Base-by-base conservation (phyloP, 2,797 vertebrate species). In the Pseudocheirus occidentalis region DNA sequence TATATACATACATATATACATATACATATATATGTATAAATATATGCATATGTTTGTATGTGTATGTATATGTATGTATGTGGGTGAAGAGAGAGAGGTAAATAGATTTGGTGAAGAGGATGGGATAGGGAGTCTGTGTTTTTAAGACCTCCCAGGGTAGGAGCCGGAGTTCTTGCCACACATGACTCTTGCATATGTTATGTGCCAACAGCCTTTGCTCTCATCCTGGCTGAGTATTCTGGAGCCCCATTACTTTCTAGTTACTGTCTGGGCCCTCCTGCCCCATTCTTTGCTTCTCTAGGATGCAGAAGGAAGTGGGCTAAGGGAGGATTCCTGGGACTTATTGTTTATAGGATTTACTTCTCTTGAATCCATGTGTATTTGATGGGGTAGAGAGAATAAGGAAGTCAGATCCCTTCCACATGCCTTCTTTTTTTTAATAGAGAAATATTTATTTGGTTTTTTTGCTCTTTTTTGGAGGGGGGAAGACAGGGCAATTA, bases 341-440 rank as follows among this genome's bases (percentile, higher is more conserved):
- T 59, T 31, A 62, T 21, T n/a, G n/a, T 13, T 91, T 24, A 54
- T 31, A 96, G 90, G 96, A 40, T 46, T 57, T 0, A 89, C 6
- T 73, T 52, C 29, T 28, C 94, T 96, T 13, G 66, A 95, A 93
- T 87, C 28, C 12, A n/a, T 31, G 18, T 5, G 11, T 27, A 50
- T 94, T 55, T 91, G 90, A 29, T 13, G 6, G 40, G 40, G 4
- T 94, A 93, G 87, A 91, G 24, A 34, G 55, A 53, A 54, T 6
- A 24, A 95, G 90, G 24, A 95, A 7, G 11, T 59, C 24, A 54
- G 46, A 73, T 56, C 92, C 56, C 40, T 93, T 87, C 91, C 87
- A 93, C 93, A 46, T 18, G 56, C 24, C 56, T 57, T 57, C 21
- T 27, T 3, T 46, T 54, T 54, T 54, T 54, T 10, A 12, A 54